A percentile compares a stretch with the other conserved stretches of the same genome.
Conservation (phyloP, 2,888 invertebrate species). For the Microplitis manilae region DNA sequence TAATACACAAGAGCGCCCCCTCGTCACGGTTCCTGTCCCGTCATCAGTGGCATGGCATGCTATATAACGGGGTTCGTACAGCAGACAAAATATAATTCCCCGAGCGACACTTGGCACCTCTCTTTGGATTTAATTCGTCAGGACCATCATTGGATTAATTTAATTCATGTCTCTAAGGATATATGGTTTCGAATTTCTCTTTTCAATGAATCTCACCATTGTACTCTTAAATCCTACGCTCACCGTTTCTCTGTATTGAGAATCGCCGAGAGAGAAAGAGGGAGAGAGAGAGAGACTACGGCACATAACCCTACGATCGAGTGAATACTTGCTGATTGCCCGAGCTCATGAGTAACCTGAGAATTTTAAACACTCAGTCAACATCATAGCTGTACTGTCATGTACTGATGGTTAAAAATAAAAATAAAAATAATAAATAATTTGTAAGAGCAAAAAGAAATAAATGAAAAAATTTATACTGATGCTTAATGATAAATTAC, state of each 20-base stretch:
- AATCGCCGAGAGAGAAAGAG: too few species aligned
- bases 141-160: conserved; percentile 2
- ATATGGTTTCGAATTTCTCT: conserved; percentile 1
- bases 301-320: conserved; percentile 22
- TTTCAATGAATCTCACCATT: neutral
- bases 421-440: neutral
- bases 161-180: conserved; percentile 13
- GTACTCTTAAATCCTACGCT: neutral
- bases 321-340: conserved; percentile 42
- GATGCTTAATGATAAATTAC: too few species aligned
- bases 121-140: conserved; percentile 10
- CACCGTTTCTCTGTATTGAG: neutral
- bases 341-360: conserved; percentile 23
- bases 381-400: conserved; percentile 53
- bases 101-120: conserved; percentile 40
- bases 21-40: neutral
- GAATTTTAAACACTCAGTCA: conserved; percentile 61
- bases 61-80: neutral
- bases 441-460: neutral
- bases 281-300: neutral
- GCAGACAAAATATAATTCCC: conserved; percentile 38
- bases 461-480: neutral
- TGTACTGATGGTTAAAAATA: neutral
- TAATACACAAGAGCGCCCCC: neutral
- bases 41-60: neutral